A percentile compares a stretch with the other conserved stretches of the same genome.
Evolutionary conservation across 2,113 vertebrate species (phyloP).

Genomic region (Macrotus californicus): DNA sequence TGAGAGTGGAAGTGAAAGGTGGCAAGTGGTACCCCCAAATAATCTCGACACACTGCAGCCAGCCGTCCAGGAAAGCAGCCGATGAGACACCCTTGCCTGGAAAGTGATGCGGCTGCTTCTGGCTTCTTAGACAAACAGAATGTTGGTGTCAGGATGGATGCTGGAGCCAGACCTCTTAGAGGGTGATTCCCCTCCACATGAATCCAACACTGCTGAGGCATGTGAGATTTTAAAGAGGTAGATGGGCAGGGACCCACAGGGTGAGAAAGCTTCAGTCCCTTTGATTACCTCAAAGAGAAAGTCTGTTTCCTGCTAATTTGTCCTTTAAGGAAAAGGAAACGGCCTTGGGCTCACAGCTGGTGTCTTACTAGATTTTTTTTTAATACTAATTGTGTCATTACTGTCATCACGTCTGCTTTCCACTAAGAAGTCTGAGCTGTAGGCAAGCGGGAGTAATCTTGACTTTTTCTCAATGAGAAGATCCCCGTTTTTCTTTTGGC

Average conservation of each 20-base stretch:
- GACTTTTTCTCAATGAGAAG: neutral
- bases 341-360: slow-evolving; percentile 12
- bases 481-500: neutral
- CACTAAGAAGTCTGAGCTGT: neutral
- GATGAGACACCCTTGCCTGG: neutral
- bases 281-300: neutral
- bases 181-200: neutral
- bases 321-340: neutral
- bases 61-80: neutral
- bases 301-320: slow-evolving; percentile 22
- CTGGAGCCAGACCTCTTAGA: neutral
- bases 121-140: neutral
- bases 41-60: neutral
- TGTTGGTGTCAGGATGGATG: too few species aligned
- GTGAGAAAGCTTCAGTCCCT: neutral
- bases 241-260: neutral
- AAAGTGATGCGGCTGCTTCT: neutral
- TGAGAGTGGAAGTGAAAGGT: slow-evolving; percentile 13
- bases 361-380: neutral
- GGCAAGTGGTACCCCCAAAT: neutral
- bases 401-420: slow-evolving; percentile 23
- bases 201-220: neutral
- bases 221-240: neutral
- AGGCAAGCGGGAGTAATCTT: neutral
- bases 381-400: neutral